A percentile compares a stretch with the other conserved stretches of the same genome.
Evolutionary conservation across 2,888 invertebrate genomes (phyloP).

Genomic region (Nemotelus nigrinus): DNA sequence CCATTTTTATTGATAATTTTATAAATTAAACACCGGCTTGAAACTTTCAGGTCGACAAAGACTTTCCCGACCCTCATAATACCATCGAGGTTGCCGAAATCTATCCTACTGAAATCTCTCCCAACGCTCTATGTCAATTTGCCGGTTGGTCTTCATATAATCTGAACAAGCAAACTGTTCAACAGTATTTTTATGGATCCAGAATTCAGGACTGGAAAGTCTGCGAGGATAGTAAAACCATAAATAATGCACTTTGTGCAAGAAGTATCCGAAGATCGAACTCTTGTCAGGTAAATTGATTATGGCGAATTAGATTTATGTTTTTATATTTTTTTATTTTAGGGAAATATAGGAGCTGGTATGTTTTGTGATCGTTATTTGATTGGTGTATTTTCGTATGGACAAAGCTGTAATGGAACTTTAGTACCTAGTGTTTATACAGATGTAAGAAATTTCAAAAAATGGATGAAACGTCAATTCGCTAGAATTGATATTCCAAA

Average conservation of each 20-base stretch:
- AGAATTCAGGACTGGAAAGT: slow-evolving; percentile 25
- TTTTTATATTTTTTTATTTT: background rate
- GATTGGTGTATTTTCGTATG: slow-evolving; percentile 32
- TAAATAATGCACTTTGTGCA: slow-evolving; percentile 36
- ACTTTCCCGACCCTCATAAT: slow-evolving; percentile 40
- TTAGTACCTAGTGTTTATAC: slow-evolving; percentile 16
- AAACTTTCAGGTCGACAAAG: slow-evolving; percentile 33
- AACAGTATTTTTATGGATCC: slow-evolving; percentile 35
- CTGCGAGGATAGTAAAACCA: slow-evolving; percentile 9
- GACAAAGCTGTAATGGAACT: background rate
- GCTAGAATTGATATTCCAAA: slow-evolving; percentile 29
- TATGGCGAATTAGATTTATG: background rate
- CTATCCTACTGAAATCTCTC: slow-evolving; percentile 22
- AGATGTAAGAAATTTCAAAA: slow-evolving; percentile 17
- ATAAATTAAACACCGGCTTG: background rate
- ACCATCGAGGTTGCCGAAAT: slow-evolving; percentile 45
- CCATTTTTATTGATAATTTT: too few relatives aligned
- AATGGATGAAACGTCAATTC: slow-evolving; percentile 39
- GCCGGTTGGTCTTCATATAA: slow-evolving; percentile 37
- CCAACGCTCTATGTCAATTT: slow-evolving; percentile 31
- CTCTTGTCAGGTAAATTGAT: slow-evolving; percentile 26
- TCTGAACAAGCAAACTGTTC: slow-evolving; percentile 10
- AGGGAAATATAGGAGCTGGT: slow-evolving; percentile 31
- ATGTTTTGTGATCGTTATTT: slow-evolving; percentile 31
- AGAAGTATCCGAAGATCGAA: slow-evolving; percentile 24